A percentile compares a stretch with the other conserved stretches of the same genome.
These are phyloP conservation scores for Crossaster papposus DNA, from an alignment of 53 echinoderm and acorn worm species.

Conservation along the genomic window DNA sequence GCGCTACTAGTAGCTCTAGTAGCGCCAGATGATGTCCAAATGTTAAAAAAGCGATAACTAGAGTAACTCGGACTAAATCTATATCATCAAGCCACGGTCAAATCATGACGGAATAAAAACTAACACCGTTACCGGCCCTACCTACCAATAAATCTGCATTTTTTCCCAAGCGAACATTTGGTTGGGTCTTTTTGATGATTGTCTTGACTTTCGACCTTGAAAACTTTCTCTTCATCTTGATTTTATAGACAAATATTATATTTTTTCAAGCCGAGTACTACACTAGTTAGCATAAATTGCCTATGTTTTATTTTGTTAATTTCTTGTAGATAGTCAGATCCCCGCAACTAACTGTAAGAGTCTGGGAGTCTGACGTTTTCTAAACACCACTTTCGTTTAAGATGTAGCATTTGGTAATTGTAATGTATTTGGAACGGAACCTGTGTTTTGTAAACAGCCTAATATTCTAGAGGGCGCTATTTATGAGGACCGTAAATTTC, in stretches of 20 bases:
- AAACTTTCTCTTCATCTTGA: constrained; percentile 65
- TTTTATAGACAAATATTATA: not conserved
- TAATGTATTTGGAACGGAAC: too few species aligned
- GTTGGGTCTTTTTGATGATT: constrained; percentile 61
- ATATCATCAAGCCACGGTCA: not conserved
- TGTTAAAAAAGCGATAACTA: too few species aligned
- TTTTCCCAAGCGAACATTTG: constrained; percentile 56
- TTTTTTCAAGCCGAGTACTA: too few species aligned
- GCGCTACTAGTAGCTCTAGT: too few species aligned
- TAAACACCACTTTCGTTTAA: too few species aligned
- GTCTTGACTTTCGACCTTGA: constrained; percentile 60
- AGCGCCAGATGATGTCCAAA: too few species aligned
- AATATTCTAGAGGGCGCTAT: too few species aligned
- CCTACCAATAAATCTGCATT: constrained; percentile 70
- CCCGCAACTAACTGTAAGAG: not conserved
- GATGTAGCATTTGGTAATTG: too few species aligned
- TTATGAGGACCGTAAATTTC: too few species aligned
- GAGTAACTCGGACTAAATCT: too few species aligned
- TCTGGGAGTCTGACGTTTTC: not conserved
- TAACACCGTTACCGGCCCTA: not conserved
- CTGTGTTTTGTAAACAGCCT: too few species aligned
- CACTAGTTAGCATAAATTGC: too few species aligned
- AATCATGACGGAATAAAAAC: not conserved
- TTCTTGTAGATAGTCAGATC: not conserved
- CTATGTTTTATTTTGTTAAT: not conserved